A percentile compares a stretch with the other conserved stretches of the same genome.
These are phyloP conservation scores for Gobio gobio DNA, from an alignment of 2,113 vertebrate species.

Conservation along the genomic window DNA sequence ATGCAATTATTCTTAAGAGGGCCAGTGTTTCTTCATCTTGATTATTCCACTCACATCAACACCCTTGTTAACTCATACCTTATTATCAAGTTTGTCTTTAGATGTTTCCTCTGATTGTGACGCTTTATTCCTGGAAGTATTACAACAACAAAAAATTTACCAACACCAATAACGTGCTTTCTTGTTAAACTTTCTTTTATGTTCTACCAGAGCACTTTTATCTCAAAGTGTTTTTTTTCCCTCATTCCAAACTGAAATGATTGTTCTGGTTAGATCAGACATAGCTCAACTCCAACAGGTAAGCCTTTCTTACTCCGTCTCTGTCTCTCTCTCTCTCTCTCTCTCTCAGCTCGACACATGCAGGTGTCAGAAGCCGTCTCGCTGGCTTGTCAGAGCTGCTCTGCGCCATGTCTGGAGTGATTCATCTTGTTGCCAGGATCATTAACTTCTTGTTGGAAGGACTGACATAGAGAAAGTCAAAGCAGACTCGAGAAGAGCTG, in stretches of 20 bases:
- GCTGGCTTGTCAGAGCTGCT: slow-evolving; percentile 85
- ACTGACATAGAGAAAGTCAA: slow-evolving; percentile 87
- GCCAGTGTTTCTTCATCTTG: not conserved
- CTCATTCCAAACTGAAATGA: slow-evolving; percentile 59
- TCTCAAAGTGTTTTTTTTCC: slow-evolving; percentile 61
- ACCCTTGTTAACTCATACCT: not conserved
- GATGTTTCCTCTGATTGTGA: slow-evolving; percentile 9
- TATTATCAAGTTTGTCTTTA: not conserved
- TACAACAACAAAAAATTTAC: not conserved
- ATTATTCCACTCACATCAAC: not conserved
- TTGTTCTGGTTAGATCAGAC: slow-evolving; percentile 73
- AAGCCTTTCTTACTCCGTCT: slow-evolving; percentile 52
- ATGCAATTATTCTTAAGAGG: slow-evolving; percentile 14
- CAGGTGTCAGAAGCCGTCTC: slow-evolving; percentile 83
- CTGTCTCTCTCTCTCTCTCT: slow-evolving; percentile 18
- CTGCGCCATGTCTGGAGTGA: slow-evolving; percentile 92
- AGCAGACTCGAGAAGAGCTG: slow-evolving; percentile 84
- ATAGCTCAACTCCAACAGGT: slow-evolving; percentile 78
- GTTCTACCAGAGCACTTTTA: slow-evolving; percentile 60
- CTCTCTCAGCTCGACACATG: slow-evolving; percentile 76
- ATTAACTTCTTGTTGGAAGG: slow-evolving; percentile 90
- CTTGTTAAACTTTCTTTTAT: slow-evolving; percentile 44
- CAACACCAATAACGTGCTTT: not conserved
- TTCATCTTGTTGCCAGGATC: slow-evolving; percentile 95
- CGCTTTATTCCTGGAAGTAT: not conserved